phyloP scores from a whole-genome alignment of 2,797 vertebrate genomes.

The Leptodactylus fallax region DNA sequence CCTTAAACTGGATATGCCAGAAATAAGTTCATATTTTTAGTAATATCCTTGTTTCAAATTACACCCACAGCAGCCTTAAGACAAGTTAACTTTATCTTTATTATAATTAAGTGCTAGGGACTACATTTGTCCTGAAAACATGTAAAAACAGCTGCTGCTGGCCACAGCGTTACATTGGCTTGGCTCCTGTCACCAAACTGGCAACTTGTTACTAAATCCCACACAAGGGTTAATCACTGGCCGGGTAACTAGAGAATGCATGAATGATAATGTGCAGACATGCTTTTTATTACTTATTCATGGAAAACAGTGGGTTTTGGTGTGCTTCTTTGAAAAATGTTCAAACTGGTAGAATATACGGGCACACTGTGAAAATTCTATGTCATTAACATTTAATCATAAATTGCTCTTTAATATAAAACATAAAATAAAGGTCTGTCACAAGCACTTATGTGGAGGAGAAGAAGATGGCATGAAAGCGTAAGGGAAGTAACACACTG shows the following conservation, averaged over 20 bases:
- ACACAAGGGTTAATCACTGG: constrained; percentile 70
- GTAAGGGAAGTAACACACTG: constrained; percentile 66
- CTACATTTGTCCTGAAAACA: background rate
- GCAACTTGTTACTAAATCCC: constrained; percentile 25
- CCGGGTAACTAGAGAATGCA: constrained; percentile 88
- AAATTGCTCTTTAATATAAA: constrained; percentile 94
- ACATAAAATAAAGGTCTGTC: constrained; percentile 92
- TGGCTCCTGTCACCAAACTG: constrained; percentile 38
- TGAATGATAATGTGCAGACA: constrained; percentile 88
- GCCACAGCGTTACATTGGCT: background rate
- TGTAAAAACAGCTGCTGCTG: background rate
- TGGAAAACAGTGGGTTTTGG: constrained; percentile 93
- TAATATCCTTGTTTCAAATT: too few species aligned
- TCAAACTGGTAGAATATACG: constrained; percentile 93
- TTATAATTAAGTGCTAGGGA: background rate
- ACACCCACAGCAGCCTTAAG: too few species aligned
- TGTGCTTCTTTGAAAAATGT: constrained; percentile 94
- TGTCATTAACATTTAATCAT: constrained; percentile 94
- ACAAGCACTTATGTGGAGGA: constrained; percentile 89
- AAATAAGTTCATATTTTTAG: too few species aligned
- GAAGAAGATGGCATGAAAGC: constrained; percentile 80
- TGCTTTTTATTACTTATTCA: constrained; percentile 92
- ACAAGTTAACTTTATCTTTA: background rate
- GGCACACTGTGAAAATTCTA: constrained; percentile 90
- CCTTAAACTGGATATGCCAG: too few species aligned